Evolutionary conservation across 2,797 vertebrate genomes (phyloP).

Genomic region (Hypotaenidia okinawae): DNA sequence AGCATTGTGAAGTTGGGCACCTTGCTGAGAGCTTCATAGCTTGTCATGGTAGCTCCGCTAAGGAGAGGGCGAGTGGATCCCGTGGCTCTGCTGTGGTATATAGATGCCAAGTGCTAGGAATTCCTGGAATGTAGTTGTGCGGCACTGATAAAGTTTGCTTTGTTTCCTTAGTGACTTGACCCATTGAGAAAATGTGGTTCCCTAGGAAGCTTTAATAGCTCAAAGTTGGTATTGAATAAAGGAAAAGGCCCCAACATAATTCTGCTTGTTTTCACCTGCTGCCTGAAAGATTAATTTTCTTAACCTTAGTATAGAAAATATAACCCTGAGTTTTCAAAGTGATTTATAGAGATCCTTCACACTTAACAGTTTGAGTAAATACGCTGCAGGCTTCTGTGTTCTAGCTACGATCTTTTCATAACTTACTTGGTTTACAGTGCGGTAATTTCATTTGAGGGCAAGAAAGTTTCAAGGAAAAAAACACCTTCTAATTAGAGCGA

Average conservation of each 20-base stretch:
- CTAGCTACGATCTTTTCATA: slow-evolving; percentile 49
- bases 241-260: slow-evolving; percentile 63
- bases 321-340: slow-evolving; percentile 65
- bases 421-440: background rate
- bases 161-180: slow-evolving; percentile 92
- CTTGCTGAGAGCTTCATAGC: slow-evolving; percentile 35
- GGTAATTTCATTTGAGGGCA: slow-evolving; percentile 57
- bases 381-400: slow-evolving; percentile 31
- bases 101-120: slow-evolving; percentile 92
- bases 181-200: slow-evolving; percentile 82
- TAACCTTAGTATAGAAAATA: slow-evolving; percentile 69
- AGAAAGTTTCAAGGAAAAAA: slow-evolving; percentile 66
- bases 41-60: slow-evolving; percentile 28
- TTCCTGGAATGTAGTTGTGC: slow-evolving; percentile 93
- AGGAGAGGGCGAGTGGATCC: slow-evolving; percentile 44
- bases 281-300: slow-evolving; percentile 77
- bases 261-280: slow-evolving; percentile 80
- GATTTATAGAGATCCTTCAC: slow-evolving; percentile 67
- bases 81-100: slow-evolving; percentile 74
- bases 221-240: slow-evolving; percentile 75
- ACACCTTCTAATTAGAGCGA: slow-evolving; percentile 65
- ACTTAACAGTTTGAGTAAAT: slow-evolving; percentile 69
- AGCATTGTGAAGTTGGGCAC: background rate
- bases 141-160: slow-evolving; percentile 97
- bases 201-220: slow-evolving; percentile 82